Base-by-base conservation (phyloP, 1,140 invertebrate genomes). In the Drosophila bipectinata region DNA sequence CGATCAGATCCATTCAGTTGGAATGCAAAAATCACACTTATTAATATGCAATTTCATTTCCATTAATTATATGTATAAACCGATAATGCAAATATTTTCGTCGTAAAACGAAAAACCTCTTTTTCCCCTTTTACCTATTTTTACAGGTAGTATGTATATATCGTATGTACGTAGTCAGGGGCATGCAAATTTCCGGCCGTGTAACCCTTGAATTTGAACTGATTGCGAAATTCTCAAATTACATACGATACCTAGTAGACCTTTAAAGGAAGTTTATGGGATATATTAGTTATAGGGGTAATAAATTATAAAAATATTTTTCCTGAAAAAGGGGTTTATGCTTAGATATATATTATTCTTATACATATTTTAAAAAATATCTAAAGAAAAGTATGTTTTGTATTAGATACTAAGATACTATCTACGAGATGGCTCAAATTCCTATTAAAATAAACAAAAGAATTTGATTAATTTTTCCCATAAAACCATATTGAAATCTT, bases 41-140 rank as follows among this genome's bases (percentile, higher is more conserved):
- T 72, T 68, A 52, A 53, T 60, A 72, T 72, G 72, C 68, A 54
- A 49, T 72, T 47, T 8, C n/a, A 72, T 72, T 73, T 63, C 9
- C 59, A 64, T 57, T 41, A 30, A 64, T 57, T 64, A 73, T 57
- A 45, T 64, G 64, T 57, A 45, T 18, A 52, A 53, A 39, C 14
- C 28, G 15, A 39, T 48, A 28, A 41, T 26, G 45, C 14, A 53
- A 41, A 34, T 72, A 21, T 21, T 56, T 39, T 15, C 24, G 53
- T 41, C 32, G 30, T 48, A 9, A 14, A 37, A 30, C 47, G 44
- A 18, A 62, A 52, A 7, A 8, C 52, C 34, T 47, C 30, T 37
- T 12, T 10, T 10, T 39, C 37, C 44, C 51, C 14, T 28, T 26
- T 26, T 51, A 44, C 8, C 26, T 41, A 41, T 12, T 53, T 69